Percentiles rank a stretch among this genome's conserved stretches.
These are phyloP conservation scores for Tauraco erythrolophus DNA, from an alignment of 2,113 vertebrate species.

Conservation along the genomic window DNA sequence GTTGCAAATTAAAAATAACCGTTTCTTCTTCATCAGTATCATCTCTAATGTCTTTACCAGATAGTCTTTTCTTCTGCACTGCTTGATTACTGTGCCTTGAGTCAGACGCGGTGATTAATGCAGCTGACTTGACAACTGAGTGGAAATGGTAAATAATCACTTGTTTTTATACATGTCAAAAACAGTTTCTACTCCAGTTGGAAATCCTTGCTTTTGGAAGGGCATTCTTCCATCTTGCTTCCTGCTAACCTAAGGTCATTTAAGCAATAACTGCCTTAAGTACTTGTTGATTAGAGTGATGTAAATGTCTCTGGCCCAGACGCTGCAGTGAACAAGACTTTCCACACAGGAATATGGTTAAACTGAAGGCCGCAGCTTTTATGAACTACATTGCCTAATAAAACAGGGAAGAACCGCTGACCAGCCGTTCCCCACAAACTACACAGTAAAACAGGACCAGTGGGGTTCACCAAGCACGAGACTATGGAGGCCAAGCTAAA, in stretches of 20 bases:
- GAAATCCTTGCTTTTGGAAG: constrained; percentile 47
- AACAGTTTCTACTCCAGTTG: not conserved
- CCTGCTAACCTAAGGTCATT: constrained; percentile 47
- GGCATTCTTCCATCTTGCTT: constrained; percentile 29
- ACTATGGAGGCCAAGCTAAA: constrained; percentile 38
- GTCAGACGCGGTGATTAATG: constrained; percentile 17
- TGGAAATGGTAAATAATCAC: constrained; percentile 47
- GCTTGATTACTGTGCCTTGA: constrained; percentile 7
- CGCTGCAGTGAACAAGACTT: constrained; percentile 26
- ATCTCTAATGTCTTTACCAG: constrained; percentile 49
- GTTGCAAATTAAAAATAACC: not conserved
- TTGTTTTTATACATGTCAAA: constrained; percentile 5
- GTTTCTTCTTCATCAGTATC: not conserved
- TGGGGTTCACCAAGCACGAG: constrained; percentile 44
- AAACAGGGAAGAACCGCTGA: constrained; percentile 37
- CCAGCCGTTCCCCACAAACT: constrained; percentile 42
- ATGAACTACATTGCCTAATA: constrained; percentile 53
- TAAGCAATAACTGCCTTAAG: constrained; percentile 22
- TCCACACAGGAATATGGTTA: constrained; percentile 54
- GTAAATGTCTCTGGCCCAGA: constrained; percentile 14
- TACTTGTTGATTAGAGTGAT: constrained; percentile 38
- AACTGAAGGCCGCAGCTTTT: constrained; percentile 24
- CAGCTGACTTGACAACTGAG: not conserved
- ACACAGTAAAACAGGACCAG: constrained; percentile 28
- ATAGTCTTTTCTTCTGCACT: not conserved